Conservation (phyloP, 92 coral and sea anemone species). For the Isaurus tuberculatus region DNA sequence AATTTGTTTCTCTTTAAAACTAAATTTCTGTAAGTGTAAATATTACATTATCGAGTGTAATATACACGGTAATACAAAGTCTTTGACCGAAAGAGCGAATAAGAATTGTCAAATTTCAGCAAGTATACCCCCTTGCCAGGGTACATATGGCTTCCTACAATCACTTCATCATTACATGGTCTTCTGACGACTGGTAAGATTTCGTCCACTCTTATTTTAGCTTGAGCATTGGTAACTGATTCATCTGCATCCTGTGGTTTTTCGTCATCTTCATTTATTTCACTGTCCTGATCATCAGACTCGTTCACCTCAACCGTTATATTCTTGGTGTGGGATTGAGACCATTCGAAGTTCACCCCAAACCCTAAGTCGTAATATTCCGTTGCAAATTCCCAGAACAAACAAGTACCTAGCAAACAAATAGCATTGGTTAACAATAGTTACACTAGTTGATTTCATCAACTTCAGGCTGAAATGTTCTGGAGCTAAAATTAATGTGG, state of each 20-base stretch:
- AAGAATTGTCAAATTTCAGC: conserved; percentile 97
- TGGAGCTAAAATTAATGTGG: no score
- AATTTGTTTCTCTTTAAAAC: not conserved
- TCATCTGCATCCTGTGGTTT: conserved; percentile 70
- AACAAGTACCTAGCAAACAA: conserved; percentile 79
- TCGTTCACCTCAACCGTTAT: conserved; percentile 94
- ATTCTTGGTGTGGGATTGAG: conserved; percentile 84
- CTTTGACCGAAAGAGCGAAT: conserved; percentile 96
- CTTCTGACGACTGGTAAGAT: conserved; percentile 95
- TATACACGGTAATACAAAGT: conserved; percentile 96
- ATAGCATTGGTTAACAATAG: not conserved
- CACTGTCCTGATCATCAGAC: conserved; percentile 76
- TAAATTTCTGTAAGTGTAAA: not conserved
- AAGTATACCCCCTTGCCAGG: conserved; percentile 97
- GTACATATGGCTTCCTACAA: conserved; percentile 97
- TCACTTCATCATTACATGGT: conserved; percentile 98
- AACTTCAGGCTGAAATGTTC: not conserved
- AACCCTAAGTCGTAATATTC: conserved; percentile 95
- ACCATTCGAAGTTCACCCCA: conserved; percentile 98
- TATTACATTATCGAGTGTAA: conserved; percentile 81
- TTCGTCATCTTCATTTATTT: conserved; percentile 66
- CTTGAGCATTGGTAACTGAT: conserved; percentile 52
- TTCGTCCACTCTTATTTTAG: conserved; percentile 86
- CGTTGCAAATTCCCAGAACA: conserved; percentile 99
- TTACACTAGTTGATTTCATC: not conserved